Conservation (phyloP, 30 jellyfish, hydroid and myxozoan genomes). For the Hydractinia echinata region DNA sequence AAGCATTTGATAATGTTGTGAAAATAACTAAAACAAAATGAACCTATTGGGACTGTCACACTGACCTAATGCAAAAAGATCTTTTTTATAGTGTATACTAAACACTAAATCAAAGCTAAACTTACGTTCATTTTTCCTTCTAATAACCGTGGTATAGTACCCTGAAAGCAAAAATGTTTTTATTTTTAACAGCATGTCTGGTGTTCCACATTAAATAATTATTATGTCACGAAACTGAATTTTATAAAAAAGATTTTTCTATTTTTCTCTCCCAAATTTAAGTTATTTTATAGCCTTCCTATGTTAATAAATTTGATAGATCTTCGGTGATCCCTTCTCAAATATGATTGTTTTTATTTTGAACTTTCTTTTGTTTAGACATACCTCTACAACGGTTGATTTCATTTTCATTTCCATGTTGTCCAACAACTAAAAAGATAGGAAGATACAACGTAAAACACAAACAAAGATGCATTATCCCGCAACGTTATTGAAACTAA, state of each 20-base stretch:
- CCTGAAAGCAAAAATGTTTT: conserved; percentile 31
- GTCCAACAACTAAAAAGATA: conserved; percentile 65
- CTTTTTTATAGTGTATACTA: background rate
- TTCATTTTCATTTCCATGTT: conserved; percentile 98
- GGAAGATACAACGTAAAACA: too few relatives aligned
- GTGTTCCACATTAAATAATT: background rate
- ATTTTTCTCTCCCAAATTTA: background rate
- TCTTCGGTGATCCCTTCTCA: too few relatives aligned
- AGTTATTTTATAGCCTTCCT: background rate
- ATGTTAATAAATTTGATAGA: too few relatives aligned
- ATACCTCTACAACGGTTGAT: conserved; percentile 95
- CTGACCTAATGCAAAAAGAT: background rate
- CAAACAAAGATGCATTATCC: too few relatives aligned
- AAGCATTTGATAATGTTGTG: background rate
- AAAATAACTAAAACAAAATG: background rate
- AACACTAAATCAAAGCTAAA: background rate
- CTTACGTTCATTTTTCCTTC: conserved; percentile 93
- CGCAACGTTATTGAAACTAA: too few relatives aligned
- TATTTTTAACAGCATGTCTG: background rate
- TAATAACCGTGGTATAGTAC: conserved; percentile 80
- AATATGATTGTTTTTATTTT: background rate
- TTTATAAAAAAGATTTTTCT: background rate
- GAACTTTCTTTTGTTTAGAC: background rate
- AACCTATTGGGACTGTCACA: background rate
- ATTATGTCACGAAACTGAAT: background rate